Evolutionary conservation across 2,888 invertebrate genomes (phyloP), one percentile per base, ranked within the genome.

Genomic region (Terebella lapidaria): DNA sequence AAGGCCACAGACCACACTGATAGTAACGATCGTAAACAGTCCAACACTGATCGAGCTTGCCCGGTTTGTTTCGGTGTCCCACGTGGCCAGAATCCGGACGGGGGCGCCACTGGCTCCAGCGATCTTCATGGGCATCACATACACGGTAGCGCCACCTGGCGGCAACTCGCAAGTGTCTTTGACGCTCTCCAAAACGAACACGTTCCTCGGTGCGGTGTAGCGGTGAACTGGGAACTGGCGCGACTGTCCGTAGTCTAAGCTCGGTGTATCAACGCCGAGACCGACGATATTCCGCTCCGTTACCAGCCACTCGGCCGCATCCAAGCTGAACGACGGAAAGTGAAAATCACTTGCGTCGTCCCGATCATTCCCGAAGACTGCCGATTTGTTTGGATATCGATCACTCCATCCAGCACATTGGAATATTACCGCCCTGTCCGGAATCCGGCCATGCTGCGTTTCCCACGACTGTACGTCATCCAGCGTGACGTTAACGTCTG

Each of bases 261-360:
- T 20, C 5, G 26, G n/a, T 15, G 55, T 55, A 35, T 55, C 55
- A 5, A 24, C 24, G 3, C 35, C 55, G 4, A 55, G n/a, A n/a
- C 35, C 55, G 10, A 35, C 42, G 10, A 35, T 35, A 35, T n/a
- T n/a, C 10, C 56, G 4, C 10, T 56, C n/a, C 4, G 45, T 26
- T n/a, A 26, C n/a, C 10, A 56, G 47, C 46, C 45, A 56, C 22
- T 22, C 26, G 10, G 46, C 24, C 15, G 56, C 56, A 4, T 45
- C 56, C 3, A 49, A 22, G 47, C 56, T 56, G 24, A 56, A 56
- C 27, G 25, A 45, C 3, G 56, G 56, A 22, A 56, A 56, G 26
- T 56, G 56, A n/a, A 56, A 26, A 27, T 29, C 26, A 20, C n/a
- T 10, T 3, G 55, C 35, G 22, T 55, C 55, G 5, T 55, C 35